Conservation (phyloP, 2,888 invertebrate species). For the Byasa hedistus region DNA sequence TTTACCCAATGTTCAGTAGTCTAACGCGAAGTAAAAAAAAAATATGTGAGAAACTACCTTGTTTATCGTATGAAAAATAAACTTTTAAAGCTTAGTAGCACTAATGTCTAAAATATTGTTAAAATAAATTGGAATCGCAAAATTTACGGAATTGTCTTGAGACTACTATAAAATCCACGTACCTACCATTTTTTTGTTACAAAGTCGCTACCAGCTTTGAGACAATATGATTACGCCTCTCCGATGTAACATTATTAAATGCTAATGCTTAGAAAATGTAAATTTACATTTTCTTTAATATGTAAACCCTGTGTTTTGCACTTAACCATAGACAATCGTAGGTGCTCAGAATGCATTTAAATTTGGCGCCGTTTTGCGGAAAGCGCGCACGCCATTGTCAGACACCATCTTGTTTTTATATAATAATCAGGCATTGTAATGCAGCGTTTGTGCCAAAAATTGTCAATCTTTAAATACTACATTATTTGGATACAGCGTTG, state of each 20-base stretch:
- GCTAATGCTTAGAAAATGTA: background rate
- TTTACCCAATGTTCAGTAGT: background rate
- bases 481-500: too few relatives aligned
- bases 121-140: too few relatives aligned
- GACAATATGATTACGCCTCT: background rate
- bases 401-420: background rate
- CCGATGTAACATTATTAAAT: background rate
- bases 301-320: too few relatives aligned
- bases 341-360: constrained; percentile 28
- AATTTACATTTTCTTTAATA: constrained; percentile 9
- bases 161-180: too few relatives aligned
- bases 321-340: constrained; percentile 8
- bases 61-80: too few relatives aligned
- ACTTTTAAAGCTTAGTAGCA: too few relatives aligned
- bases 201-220: background rate
- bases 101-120: too few relatives aligned
- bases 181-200: too few relatives aligned
- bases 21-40: background rate
- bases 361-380: constrained; percentile 2
- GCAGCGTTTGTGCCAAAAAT: constrained; percentile 16
- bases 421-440: background rate
- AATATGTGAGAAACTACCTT: too few relatives aligned
- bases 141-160: too few relatives aligned
- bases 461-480: too few relatives aligned
- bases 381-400: constrained; percentile 2